phyloP scores from a whole-genome alignment of 2,113 vertebrate species.

The Gobius niger region DNA sequence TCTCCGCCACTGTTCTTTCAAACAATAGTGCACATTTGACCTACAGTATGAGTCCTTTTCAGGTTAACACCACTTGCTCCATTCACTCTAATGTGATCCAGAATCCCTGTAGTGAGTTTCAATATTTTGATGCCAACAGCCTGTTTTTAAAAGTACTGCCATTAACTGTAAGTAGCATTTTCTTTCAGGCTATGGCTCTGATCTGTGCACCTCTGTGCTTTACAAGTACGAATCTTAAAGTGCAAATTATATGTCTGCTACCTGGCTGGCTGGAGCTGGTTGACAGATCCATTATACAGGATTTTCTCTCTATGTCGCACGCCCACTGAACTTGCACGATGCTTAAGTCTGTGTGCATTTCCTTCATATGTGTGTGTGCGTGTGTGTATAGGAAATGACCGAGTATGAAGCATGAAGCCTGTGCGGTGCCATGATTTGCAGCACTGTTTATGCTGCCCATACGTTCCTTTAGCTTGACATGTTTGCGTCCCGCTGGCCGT shows the following conservation, averaged over 20 bases:
- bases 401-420: constrained; percentile 7
- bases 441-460: constrained; percentile 66
- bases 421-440: constrained; percentile 47
- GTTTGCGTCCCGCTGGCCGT: constrained; percentile 47
- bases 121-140: too few species aligned
- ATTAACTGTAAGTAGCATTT: constrained; percentile 45
- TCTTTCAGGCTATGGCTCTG: constrained; percentile 33
- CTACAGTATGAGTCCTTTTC: too few species aligned
- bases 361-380: background rate
- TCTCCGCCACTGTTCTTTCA: too few species aligned
- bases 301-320: constrained; percentile 22
- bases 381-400: constrained; percentile 1
- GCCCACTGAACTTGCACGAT: constrained; percentile 54
- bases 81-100: too few species aligned
- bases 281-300: constrained; percentile 60
- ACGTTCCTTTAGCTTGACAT: constrained; percentile 52
- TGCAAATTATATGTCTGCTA: constrained; percentile 39
- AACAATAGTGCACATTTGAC: too few species aligned
- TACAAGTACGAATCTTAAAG: constrained; percentile 50
- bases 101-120: too few species aligned
- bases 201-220: constrained; percentile 30
- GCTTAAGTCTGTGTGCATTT: constrained; percentile 38
- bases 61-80: too few species aligned
- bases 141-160: background rate
- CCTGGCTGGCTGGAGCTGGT: constrained; percentile 33